These are phyloP conservation scores for Phylloscopus trochilus DNA, from an alignment of 2,113 vertebrate genomes.

Conservation along the genomic window DNA sequence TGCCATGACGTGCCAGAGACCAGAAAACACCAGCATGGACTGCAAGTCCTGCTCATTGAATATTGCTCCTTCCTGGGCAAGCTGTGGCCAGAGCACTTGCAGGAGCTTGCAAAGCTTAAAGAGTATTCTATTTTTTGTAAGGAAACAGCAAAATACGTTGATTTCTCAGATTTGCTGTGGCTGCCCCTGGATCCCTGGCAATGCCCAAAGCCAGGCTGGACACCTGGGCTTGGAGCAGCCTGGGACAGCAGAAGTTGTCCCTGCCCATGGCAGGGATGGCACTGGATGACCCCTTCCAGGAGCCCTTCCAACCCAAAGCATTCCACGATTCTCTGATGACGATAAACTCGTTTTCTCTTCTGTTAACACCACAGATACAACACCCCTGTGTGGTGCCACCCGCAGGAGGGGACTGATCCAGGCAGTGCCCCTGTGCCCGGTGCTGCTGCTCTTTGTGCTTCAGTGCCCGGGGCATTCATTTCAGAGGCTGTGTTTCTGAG, in stretches of 20 bases:
- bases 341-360: not conserved
- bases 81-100: too few relatives aligned
- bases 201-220: not conserved
- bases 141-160: not conserved
- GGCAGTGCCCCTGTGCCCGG: too few relatives aligned
- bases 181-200: not conserved
- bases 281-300: not conserved
- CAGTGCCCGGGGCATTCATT: not conserved
- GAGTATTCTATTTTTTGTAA: not conserved
- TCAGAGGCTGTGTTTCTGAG: not conserved
- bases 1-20: not conserved
- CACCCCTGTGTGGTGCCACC: not conserved
- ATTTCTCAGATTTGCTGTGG: not conserved
- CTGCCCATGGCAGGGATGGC: not conserved
- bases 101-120: not conserved
- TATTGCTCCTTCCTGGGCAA: not conserved
- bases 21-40: not conserved
- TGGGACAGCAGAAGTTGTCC: not conserved
- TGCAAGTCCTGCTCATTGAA: not conserved
- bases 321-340: not conserved
- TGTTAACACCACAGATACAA: not conserved
- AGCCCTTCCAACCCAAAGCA: not conserved
- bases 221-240: not conserved
- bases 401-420: not conserved
- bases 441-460: accelerated